Conservation (phyloP, 2,113 vertebrate genomes). For the Otis tarda region DNA sequence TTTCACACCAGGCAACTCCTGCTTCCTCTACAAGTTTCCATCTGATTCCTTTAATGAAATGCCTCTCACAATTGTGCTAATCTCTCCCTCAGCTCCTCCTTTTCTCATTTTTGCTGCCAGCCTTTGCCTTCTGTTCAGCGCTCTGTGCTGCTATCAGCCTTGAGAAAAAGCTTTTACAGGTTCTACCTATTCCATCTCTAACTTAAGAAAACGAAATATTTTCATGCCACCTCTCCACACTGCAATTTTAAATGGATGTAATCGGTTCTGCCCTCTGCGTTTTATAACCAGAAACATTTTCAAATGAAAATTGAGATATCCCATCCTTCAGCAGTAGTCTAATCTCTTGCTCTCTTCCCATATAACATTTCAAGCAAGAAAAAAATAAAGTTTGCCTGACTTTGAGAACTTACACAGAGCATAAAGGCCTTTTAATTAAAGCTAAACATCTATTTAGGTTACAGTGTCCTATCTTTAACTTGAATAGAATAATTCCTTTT, state of each 20-base stretch:
- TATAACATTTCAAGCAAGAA: not conserved
- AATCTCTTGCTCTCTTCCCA: not conserved
- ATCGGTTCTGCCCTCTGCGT: not conserved
- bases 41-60: not conserved
- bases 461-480: slow-evolving; percentile 23
- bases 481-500: slow-evolving; percentile 53
- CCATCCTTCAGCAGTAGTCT: not conserved
- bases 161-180: not conserved
- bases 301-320: not conserved
- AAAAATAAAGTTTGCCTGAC: slow-evolving; percentile 40
- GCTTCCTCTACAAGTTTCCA: not conserved
- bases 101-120: slow-evolving; percentile 9
- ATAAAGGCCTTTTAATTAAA: slow-evolving; percentile 52
- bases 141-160: not conserved
- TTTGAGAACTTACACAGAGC: slow-evolving; percentile 47
- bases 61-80: not conserved
- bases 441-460: slow-evolving; percentile 57
- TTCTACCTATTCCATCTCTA: not conserved
- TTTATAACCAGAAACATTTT: not conserved
- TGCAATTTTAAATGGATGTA: not conserved
- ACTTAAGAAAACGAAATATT: not conserved
- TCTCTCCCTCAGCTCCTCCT: not conserved
- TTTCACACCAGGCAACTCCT: not conserved
- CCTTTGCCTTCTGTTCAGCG: not conserved
- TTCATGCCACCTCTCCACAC: not conserved